phyloP scores from a whole-genome alignment of 2,113 vertebrate species.

The Ochotona curzoniae region DNA sequence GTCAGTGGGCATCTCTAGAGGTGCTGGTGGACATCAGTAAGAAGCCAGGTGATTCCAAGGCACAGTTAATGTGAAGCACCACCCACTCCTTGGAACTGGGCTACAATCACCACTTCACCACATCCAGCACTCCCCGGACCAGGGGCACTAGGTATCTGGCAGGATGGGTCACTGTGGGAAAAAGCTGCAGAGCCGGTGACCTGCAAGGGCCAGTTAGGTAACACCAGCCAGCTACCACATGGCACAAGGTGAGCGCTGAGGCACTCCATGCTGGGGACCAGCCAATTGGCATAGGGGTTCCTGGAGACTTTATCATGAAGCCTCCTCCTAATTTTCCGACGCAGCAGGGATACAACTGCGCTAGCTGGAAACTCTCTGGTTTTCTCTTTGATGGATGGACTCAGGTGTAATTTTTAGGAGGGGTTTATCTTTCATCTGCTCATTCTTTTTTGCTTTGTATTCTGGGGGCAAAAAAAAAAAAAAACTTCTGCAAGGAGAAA shows the following conservation, averaged over 20 bases:
- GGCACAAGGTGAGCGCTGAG: not conserved
- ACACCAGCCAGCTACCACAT: not conserved
- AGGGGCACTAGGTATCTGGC: not conserved
- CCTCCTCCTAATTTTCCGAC: not conserved
- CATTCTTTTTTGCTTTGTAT: conserved; percentile 16
- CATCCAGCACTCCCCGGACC: not conserved
- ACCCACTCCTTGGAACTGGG: not conserved
- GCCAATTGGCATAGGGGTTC: not conserved
- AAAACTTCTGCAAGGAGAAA: conserved; percentile 47
- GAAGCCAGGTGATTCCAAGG: not conserved
- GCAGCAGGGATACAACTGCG: not conserved
- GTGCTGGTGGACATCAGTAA: not conserved
- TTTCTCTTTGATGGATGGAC: not conserved
- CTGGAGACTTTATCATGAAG: not conserved
- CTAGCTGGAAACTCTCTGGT: not conserved
- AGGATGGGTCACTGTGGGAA: not conserved
- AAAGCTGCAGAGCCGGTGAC: not conserved
- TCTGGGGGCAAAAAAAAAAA: conserved; percentile 61
- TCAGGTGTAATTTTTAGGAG: conserved; percentile 31
- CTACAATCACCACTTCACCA: not conserved
- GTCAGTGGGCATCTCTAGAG: not conserved
- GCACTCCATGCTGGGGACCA: not conserved
- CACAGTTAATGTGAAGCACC: not conserved
- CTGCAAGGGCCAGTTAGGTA: not conserved
- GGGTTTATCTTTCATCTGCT: conserved; percentile 45